These are phyloP conservation scores for Epinephelus cyanopodus DNA, from an alignment of 2,113 vertebrate genomes.

Conservation along the genomic window DNA sequence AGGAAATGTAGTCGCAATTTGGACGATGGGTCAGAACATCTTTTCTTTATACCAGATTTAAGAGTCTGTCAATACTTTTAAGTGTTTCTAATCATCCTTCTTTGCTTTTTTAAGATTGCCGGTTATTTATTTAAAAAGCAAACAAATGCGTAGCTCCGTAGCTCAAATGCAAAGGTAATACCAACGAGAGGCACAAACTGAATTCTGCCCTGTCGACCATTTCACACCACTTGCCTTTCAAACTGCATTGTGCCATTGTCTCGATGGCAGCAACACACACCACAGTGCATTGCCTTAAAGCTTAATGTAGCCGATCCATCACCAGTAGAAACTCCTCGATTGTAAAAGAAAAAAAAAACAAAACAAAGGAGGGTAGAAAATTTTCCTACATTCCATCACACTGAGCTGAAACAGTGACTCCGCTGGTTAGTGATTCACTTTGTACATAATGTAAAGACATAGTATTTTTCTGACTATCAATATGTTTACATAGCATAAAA, in stretches of 20 bases:
- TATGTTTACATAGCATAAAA: conserved; percentile 63
- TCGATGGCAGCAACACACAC: conserved; percentile 49
- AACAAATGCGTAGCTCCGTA: background rate
- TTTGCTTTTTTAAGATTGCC: background rate
- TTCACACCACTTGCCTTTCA: conserved; percentile 73
- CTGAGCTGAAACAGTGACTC: conserved; percentile 23
- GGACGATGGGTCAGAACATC: no score
- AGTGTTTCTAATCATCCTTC: background rate
- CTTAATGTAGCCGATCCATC: conserved; percentile 61
- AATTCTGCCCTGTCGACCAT: conserved; percentile 7
- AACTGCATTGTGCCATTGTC: conserved; percentile 67
- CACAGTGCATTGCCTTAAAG: conserved; percentile 69
- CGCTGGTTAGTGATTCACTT: conserved; percentile 43
- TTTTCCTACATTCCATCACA: conserved; percentile 58
- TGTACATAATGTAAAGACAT: conserved; percentile 73
- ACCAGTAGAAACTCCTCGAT: conserved; percentile 48
- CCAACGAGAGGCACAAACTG: background rate
- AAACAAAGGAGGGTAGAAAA: conserved; percentile 38
- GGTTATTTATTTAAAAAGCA: no score
- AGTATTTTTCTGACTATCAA: conserved; percentile 72
- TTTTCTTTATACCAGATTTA: no score
- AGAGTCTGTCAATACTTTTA: background rate
- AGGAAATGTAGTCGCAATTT: background rate
- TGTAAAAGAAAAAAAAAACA: conserved; percentile 5
- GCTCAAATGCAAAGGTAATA: background rate